Percentiles rank a stretch among this genome's conserved stretches.
Conservation (phyloP, 2,113 vertebrate genomes). For the Nesogale talazaci region DNA sequence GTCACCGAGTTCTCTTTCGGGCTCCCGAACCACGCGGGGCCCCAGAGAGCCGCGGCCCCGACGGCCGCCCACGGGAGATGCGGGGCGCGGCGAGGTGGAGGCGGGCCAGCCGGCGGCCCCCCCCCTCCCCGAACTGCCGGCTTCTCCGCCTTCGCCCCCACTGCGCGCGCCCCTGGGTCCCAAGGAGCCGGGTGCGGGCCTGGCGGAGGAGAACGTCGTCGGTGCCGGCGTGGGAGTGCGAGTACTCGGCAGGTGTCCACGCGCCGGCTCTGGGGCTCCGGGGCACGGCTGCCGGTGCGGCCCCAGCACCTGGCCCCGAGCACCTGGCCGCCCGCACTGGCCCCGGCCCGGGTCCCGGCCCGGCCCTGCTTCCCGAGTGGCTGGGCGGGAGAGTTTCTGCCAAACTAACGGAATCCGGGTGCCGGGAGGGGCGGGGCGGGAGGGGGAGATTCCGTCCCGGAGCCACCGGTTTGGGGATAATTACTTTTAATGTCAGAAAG, state of each 20-base stretch:
- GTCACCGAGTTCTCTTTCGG: not conserved
- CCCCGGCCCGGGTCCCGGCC: too few relatives aligned
- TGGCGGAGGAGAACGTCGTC: not conserved
- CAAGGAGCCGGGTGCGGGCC: too few relatives aligned
- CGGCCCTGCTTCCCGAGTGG: not conserved
- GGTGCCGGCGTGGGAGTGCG: not conserved
- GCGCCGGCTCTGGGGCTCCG: not conserved
- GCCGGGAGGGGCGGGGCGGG: constrained; percentile 47
- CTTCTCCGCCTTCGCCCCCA: not conserved
- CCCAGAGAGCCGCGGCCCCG: not conserved
- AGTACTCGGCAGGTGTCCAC: not conserved
- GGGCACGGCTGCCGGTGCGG: too few relatives aligned
- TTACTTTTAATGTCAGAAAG: constrained; percentile 99
- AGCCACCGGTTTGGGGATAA: constrained; percentile 95
- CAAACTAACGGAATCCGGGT: constrained; percentile 76
- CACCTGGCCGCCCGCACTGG: not conserved
- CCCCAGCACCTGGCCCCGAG: too few relatives aligned
- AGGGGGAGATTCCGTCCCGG: constrained; percentile 85
- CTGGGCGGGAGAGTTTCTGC: constrained; percentile 49
- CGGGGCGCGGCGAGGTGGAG: not conserved
- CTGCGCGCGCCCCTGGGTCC: not conserved
- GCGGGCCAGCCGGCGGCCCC: not conserved
- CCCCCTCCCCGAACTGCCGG: too few relatives aligned
- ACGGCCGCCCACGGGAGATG: not conserved
- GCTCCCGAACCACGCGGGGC: not conserved